phyloP scores from a whole-genome alignment of 2,888 invertebrate species.

The Chaitophorus viminalis region DNA sequence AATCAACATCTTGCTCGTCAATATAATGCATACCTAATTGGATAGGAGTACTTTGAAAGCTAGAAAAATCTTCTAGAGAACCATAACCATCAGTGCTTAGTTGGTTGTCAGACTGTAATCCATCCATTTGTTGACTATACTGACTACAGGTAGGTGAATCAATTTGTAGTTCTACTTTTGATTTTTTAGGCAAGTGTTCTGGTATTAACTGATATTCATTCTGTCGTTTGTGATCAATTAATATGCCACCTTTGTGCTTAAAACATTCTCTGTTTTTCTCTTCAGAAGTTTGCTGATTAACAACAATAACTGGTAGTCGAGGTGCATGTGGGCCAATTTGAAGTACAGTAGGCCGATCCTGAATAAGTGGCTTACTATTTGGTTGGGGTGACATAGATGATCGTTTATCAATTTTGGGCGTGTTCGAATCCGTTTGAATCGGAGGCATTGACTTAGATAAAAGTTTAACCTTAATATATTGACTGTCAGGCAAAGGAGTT shows the following conservation, averaged over 20 bases:
- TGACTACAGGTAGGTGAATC: constrained; percentile 44
- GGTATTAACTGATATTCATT: not conserved
- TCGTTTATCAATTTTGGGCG: constrained; percentile 65
- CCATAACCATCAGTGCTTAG: constrained; percentile 2
- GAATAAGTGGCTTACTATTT: constrained; percentile 30
- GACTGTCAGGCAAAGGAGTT: constrained; percentile 66
- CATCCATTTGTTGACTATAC: constrained; percentile 10
- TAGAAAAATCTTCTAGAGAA: constrained; percentile 33
- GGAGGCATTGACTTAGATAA: constrained; percentile 67
- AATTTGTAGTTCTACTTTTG: constrained; percentile 13
- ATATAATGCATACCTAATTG: not conserved
- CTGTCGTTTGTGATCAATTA: constrained; percentile 40
- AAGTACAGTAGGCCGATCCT: constrained; percentile 63
- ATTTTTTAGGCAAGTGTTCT: constrained; percentile 23
- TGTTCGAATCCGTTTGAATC: constrained; percentile 66
- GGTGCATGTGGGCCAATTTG: constrained; percentile 63
- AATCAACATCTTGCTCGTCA: constrained; percentile 17
- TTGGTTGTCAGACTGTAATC: constrained; percentile 26
- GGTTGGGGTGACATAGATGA: constrained; percentile 31
- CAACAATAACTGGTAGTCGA: constrained; percentile 60
- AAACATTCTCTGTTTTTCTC: constrained; percentile 37
- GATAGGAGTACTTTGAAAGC: constrained; percentile 10
- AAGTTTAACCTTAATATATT: constrained; percentile 67
- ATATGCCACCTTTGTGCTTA: constrained; percentile 33
- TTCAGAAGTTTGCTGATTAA: constrained; percentile 7